Evolutionary conservation across 2,113 vertebrate genomes (phyloP), one percentile per base, ranked within the genome.

Genomic region (Campylorhamphus procurvoides): DNA sequence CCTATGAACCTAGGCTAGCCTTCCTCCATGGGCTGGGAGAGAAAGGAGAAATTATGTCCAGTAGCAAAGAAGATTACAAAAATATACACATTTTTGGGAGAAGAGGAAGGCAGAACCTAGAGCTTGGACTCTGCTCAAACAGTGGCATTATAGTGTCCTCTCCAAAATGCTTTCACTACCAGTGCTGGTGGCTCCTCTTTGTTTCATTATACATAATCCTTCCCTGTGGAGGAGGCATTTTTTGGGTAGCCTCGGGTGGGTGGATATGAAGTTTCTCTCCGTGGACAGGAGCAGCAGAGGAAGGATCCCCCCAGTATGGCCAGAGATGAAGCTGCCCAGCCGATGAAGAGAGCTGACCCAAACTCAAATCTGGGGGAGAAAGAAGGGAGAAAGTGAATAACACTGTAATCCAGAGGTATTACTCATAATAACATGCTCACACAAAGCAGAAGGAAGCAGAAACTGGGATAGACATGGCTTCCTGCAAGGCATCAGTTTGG

Each of bases 311-410:
- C 99, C 14, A 98, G 90, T 12, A 98, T 76, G 37, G 97, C 98
- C 93, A 99, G 97, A 71, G 98, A 90, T 85, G 99, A 97, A 19
- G 98, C 99, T 24, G 97, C 98, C 98, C 98, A 99, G 82, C 99
- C 99, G 22, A 98, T 97, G 81, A 99, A 99, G 72, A 99, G 98
- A 31, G 99, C 99, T 8, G 97, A 98, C 28, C 99, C 99, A 89
- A 99, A 99, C 87, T 99, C 99, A 93, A 97, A 98, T 75, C 99
- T 99, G 85, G 22, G 52, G 81, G 44, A 86, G 29, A 77, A 64
- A 73, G 12, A 44, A 91, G 27, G 22, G 79, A 74, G 12, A 77
- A 63, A 92, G 31, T 92, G 23, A 90, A 23, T 52, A 58, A 63
- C 12, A 49, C 22, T 24, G 47, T 12, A 56, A 62, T 19, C 22